A percentile compares a stretch with the other conserved stretches of the same genome.
phyloP scores from a whole-genome alignment of 2,113 vertebrate genomes.

The Nyctereutes procyonoides region DNA sequence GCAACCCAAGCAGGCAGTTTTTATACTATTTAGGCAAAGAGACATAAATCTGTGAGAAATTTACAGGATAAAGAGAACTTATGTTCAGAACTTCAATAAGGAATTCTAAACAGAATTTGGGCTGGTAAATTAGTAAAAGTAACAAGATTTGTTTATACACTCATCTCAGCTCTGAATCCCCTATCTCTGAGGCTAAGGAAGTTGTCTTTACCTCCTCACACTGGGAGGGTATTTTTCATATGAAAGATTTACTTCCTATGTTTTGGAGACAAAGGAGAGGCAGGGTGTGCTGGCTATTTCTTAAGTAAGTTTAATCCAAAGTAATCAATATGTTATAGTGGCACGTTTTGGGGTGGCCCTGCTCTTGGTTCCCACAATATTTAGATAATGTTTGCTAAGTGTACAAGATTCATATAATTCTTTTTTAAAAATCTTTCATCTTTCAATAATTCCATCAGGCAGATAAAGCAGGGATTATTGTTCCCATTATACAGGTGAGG shows the following conservation, averaged over 20 bases:
- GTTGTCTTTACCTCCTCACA: background rate
- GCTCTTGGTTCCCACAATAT: background rate
- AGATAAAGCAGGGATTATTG: constrained; percentile 2
- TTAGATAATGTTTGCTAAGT: background rate
- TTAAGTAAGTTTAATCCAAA: background rate
- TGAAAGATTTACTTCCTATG: background rate
- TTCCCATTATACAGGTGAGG: background rate
- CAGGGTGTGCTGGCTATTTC: background rate
- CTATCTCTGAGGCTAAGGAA: background rate
- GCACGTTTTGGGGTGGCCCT: background rate
- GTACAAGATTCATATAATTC: background rate
- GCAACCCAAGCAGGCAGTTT: background rate
- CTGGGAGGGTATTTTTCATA: background rate
- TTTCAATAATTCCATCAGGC: background rate
- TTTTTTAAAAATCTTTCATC: background rate
- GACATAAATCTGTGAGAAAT: background rate
- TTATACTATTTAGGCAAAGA: background rate
- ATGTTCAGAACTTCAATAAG: background rate
- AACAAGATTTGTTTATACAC: background rate
- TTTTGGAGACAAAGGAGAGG: background rate
- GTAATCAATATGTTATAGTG: background rate
- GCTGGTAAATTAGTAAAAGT: background rate
- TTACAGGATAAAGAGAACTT: background rate
- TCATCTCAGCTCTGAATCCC: background rate
- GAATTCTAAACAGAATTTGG: background rate